Percentiles rank a stretch among this genome's conserved stretches.
phyloP scores from a whole-genome alignment of 2,888 invertebrate genomes.

The Cataglyphis cursor region DNA sequence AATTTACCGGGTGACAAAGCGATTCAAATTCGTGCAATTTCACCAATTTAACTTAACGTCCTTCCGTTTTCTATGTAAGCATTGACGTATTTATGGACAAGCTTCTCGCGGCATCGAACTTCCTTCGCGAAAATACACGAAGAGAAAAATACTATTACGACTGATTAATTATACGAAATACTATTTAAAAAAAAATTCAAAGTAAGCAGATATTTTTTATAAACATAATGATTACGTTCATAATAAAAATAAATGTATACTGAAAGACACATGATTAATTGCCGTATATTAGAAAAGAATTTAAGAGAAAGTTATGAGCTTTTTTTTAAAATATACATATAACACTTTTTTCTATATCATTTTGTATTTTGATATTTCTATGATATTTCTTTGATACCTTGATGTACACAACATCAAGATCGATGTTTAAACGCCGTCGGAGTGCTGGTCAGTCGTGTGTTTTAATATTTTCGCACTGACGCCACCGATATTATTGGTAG shows the following conservation, averaged over 20 bases:
- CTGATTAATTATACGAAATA: neutral
- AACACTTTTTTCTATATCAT: neutral
- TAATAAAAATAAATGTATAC: neutral
- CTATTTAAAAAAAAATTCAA: neutral
- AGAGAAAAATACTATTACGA: neutral
- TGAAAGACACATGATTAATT: neutral
- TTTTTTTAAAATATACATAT: neutral
- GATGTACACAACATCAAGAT: neutral
- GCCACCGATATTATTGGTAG: neutral
- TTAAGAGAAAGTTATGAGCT: neutral
- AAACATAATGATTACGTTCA: neutral
- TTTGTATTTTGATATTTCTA: neutral
- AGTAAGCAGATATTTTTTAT: neutral
- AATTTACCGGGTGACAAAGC: constrained; percentile 37
- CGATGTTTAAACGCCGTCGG: neutral
- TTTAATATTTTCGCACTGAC: constrained; percentile 29
- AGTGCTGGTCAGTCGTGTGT: neutral
- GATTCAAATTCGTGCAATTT: constrained; percentile 45
- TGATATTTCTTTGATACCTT: neutral
- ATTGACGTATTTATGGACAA: constrained; percentile 41
- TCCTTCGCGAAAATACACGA: neutral
- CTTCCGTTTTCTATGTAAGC: constrained; percentile 18
- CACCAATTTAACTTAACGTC: constrained; percentile 39
- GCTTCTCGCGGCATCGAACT: neutral
- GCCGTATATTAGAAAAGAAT: neutral